Evolutionary conservation across 2,797 vertebrate genomes (phyloP), one percentile per base, ranked within the genome.

Genomic region (Pelodytes ibericus): DNA sequence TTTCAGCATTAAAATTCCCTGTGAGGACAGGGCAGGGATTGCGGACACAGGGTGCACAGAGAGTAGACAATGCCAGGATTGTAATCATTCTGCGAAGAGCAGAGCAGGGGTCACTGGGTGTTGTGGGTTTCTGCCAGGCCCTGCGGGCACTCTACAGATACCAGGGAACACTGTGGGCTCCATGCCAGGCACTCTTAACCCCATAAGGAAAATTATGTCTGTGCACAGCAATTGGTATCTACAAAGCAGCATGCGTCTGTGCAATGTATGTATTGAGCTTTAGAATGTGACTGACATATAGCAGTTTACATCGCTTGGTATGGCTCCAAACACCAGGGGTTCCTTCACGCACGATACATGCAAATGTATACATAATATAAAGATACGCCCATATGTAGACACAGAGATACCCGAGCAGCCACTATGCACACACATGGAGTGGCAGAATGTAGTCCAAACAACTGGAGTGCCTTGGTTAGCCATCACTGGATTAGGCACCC

Each of bases 31-130:
- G 22, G 62, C 51, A 25, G n/a, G 47, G 53, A 74, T 51, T 15
- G 6, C 3, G 18, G 39, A 61, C 63, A 51, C 63, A 49, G 53
- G 51, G 29, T 8, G 49, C 22, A 57, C 49, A 13, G 24, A 57
- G 49, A 22, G 18, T 27, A 25, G 36, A 74, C 72, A 74, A 74
- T 74, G 72, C 62, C 72, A 67, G 62, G 63, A 67, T 51, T 74
- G 72, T 74, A 36, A 49, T 64, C 29, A 4, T 22, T 59, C 25
- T 59, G n/a, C 61, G 53, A 49, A 36, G n/a, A 3, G 20, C 30
- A 36, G 72, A 57, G 56, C 62, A 67, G 53, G 47, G 72, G 72
- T 58, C 72, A 60, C 44, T 47, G 53, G 20, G 63, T 67, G 53
- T 9, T 39, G 26, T 25, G 27, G 51, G 33, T 44, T 11, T 41